Conservation (phyloP, 2,113 vertebrate genomes). For the Labrus mixtus region DNA sequence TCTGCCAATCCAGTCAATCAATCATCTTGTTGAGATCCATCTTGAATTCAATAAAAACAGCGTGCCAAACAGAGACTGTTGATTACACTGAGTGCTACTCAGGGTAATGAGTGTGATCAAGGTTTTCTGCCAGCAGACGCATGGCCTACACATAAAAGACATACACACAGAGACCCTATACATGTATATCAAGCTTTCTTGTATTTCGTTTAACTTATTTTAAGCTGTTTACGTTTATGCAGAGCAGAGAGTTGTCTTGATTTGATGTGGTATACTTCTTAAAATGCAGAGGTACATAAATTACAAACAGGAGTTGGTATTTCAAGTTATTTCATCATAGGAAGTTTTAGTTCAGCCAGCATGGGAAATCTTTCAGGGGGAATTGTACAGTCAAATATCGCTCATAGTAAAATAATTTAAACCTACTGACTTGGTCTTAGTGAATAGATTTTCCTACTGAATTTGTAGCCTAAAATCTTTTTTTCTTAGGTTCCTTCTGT, state of each 20-base stretch:
- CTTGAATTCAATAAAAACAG: constrained; percentile 62
- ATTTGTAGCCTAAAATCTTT: neutral
- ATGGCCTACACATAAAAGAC: no score
- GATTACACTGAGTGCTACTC: constrained; percentile 79
- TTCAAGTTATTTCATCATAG: neutral
- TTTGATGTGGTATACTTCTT: neutral
- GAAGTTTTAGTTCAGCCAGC: neutral
- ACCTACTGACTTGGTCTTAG: neutral
- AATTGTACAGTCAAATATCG: neutral
- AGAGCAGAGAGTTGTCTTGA: no score
- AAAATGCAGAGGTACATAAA: neutral
- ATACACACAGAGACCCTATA: no score
- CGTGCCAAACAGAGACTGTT: constrained; percentile 57
- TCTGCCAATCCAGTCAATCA: constrained; percentile 70
- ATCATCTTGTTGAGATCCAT: constrained; percentile 66
- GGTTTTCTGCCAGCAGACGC: no score
- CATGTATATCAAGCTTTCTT: no score
- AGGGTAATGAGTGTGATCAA: constrained; percentile 69
- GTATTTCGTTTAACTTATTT: no score
- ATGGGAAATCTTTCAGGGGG: neutral
- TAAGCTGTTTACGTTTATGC: no score
- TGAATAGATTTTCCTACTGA: neutral
- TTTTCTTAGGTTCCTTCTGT: no score
- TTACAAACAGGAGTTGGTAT: constrained; percentile 5
- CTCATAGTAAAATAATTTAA: neutral